Evolutionary conservation across 2,113 vertebrate species (phyloP).

Genomic region (Callorhinus ursinus): DNA sequence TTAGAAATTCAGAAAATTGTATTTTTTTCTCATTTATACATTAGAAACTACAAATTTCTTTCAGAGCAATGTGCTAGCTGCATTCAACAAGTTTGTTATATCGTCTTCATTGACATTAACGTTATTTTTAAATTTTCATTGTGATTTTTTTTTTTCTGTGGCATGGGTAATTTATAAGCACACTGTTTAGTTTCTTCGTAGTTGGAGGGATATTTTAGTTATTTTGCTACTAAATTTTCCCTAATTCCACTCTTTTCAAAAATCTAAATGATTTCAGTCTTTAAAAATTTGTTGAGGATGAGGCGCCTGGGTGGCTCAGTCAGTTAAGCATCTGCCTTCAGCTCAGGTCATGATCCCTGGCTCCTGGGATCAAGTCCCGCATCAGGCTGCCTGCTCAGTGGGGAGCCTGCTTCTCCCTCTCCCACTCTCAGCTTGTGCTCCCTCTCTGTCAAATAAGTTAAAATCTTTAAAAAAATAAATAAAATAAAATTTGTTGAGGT

Average conservation of each 20-base stretch:
- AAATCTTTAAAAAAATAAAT: too few relatives aligned
- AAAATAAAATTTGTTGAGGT: neutral
- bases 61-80: neutral
- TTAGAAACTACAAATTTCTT: neutral
- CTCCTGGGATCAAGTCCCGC: fast-evolving
- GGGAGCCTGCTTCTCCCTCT: too few relatives aligned
- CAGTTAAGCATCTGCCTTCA: too few relatives aligned
- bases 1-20: neutral
- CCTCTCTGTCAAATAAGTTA: neutral
- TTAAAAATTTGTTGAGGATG: neutral
- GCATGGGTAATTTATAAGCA: neutral
- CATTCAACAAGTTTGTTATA: neutral
- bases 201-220: neutral
- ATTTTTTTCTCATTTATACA: neutral
- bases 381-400: too few relatives aligned
- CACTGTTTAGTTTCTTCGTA: neutral
- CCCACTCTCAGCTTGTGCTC: too few relatives aligned
- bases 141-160: neutral
- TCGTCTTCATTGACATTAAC: neutral
- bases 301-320: too few relatives aligned
- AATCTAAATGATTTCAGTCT: neutral
- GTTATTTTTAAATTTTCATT: neutral
- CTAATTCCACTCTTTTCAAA: neutral
- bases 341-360: too few relatives aligned
- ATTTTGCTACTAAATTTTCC: neutral